phyloP scores from a whole-genome alignment of 2,797 vertebrate genomes.

The Calcarius lapponicus region DNA sequence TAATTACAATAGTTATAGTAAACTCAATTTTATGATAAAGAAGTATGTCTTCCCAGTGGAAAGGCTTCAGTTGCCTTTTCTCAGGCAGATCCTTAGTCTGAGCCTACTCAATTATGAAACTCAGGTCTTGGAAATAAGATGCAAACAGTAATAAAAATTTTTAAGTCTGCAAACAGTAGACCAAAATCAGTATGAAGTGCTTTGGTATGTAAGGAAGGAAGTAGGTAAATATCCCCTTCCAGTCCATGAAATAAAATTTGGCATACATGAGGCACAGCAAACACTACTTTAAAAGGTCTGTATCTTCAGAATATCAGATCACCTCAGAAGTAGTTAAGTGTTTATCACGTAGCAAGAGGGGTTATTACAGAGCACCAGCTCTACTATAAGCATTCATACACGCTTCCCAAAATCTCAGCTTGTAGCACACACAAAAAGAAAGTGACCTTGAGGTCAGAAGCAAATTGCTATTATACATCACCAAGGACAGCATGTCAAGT shows the following conservation, averaged over 20 bases:
- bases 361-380: background rate
- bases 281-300: background rate
- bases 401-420: slow-evolving; percentile 15
- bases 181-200: background rate
- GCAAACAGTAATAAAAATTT: background rate
- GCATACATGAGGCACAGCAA: background rate
- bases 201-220: background rate
- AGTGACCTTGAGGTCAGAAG: slow-evolving; percentile 12
- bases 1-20: background rate
- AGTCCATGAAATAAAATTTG: background rate
- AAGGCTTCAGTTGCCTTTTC: background rate
- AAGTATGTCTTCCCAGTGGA: background rate
- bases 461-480: slow-evolving; percentile 43
- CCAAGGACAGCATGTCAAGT: slow-evolving; percentile 36
- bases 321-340: slow-evolving; percentile 24
- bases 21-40: background rate
- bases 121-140: background rate
- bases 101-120: background rate
- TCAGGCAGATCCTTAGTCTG: background rate
- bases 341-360: background rate
- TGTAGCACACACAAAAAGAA: background rate
- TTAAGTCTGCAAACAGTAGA: background rate
- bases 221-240: background rate
- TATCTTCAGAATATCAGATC: background rate
- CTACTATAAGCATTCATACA: background rate